Conservation (phyloP, 2,797 vertebrate genomes). For the Gymnothorax javanicus region DNA sequence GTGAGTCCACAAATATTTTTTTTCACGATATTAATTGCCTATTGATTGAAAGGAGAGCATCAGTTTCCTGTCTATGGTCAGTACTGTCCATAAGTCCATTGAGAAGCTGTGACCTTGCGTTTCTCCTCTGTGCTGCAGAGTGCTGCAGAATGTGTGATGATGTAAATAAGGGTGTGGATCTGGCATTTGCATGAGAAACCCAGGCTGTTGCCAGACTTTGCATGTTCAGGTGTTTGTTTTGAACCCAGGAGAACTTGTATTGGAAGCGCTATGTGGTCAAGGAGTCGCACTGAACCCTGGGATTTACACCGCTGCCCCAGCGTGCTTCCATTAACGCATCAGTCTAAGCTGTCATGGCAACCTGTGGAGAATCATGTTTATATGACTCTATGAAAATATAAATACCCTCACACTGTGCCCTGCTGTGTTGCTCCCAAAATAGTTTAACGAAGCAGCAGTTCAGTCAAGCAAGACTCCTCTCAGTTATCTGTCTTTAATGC, state of each 20-base stretch:
- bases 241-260: neutral
- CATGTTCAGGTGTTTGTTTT: neutral
- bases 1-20: no score
- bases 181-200: neutral
- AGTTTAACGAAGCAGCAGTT: neutral
- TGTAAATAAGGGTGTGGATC: neutral
- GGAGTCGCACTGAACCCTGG: neutral
- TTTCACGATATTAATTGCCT: no score
- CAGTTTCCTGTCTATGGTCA: no score
- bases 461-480: neutral
- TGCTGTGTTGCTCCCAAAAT: neutral
- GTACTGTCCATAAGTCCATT: neutral
- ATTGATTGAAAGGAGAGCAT: no score
- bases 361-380: neutral
- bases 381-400: neutral
- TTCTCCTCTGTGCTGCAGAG: neutral
- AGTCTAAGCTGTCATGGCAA: neutral
- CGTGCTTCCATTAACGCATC: neutral
- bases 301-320: no score
- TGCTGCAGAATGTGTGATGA: neutral
- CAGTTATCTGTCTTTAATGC: neutral
- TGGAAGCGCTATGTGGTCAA: slow-evolving; percentile 6
- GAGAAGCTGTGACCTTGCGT: neutral
- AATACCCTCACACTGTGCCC: neutral
- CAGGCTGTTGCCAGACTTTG: neutral